phyloP scores from a whole-genome alignment of 2,888 invertebrate genomes.

The Lasioglossum figueresi region DNA sequence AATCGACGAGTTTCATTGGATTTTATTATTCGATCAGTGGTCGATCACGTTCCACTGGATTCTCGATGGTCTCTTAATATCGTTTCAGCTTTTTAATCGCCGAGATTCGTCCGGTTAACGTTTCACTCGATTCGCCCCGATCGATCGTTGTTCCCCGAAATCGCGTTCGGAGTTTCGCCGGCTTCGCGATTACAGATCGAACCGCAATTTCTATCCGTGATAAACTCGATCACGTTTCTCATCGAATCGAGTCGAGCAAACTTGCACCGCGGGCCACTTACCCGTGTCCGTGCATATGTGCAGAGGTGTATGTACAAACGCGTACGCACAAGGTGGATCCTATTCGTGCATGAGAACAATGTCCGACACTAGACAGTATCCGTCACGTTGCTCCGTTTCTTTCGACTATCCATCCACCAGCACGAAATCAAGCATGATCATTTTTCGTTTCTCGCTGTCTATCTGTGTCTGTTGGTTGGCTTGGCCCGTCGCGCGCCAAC shows the following conservation, averaged over 20 bases:
- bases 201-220: not conserved
- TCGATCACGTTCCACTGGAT: not conserved
- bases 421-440: constrained; percentile 54
- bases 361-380: not conserved
- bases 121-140: not conserved
- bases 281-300: not conserved
- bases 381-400: constrained; percentile 24
- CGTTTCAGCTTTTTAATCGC: not conserved
- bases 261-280: not conserved
- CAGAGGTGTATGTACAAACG: not conserved
- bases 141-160: not conserved
- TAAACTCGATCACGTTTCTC: not conserved
- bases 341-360: constrained; percentile 43
- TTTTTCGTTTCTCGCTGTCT: not conserved
- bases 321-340: not conserved
- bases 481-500: not conserved
- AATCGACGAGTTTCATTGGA: not conserved
- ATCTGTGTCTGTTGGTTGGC: constrained; percentile 11
- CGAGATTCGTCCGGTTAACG: not conserved
- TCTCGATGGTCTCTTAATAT: not conserved
- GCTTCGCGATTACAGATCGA: not conserved
- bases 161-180: not conserved
- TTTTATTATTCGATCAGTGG: not conserved
- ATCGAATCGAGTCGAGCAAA: not conserved
- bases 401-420: constrained; percentile 29